These are phyloP conservation scores for Pygoscelis antarcticus DNA, from an alignment of 2,113 vertebrate genomes.

Conservation along the genomic window DNA sequence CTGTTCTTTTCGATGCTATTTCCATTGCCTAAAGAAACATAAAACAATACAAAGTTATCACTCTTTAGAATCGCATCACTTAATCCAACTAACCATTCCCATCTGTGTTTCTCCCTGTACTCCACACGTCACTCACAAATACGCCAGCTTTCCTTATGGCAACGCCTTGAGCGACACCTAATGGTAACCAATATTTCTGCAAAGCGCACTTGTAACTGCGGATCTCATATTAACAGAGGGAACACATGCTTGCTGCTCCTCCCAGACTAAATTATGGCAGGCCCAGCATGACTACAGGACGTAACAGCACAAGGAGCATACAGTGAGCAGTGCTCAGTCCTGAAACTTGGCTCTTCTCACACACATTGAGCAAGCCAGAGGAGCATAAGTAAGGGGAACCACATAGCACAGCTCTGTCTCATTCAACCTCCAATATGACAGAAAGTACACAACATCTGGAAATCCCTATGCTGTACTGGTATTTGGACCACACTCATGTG, in stretches of 20 bases:
- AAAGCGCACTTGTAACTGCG: accelerated
- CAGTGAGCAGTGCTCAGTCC: background rate
- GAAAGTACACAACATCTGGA: background rate
- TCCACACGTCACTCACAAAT: background rate
- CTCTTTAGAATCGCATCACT: background rate
- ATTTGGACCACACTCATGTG: background rate
- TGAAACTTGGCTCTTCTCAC: background rate
- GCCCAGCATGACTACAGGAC: background rate
- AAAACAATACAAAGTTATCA: conserved; percentile 24
- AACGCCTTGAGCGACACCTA: background rate
- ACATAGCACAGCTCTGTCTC: background rate
- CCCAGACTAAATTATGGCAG: background rate
- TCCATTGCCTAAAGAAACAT: conserved; percentile 85
- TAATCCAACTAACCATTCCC: background rate
- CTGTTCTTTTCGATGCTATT: conserved; percentile 84
- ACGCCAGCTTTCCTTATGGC: background rate
- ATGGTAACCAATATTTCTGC: background rate
- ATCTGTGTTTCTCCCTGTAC: background rate
- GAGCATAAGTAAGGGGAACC: background rate
- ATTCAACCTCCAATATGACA: background rate
- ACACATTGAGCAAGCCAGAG: background rate
- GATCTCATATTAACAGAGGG: too few relatives aligned
- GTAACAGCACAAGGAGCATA: background rate
- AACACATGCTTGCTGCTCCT: background rate
- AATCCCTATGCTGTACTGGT: background rate